Percentiles rank a stretch among this genome's conserved stretches.
phyloP scores from a whole-genome alignment of 2,797 vertebrate species.

The Gymnothorax javanicus region DNA sequence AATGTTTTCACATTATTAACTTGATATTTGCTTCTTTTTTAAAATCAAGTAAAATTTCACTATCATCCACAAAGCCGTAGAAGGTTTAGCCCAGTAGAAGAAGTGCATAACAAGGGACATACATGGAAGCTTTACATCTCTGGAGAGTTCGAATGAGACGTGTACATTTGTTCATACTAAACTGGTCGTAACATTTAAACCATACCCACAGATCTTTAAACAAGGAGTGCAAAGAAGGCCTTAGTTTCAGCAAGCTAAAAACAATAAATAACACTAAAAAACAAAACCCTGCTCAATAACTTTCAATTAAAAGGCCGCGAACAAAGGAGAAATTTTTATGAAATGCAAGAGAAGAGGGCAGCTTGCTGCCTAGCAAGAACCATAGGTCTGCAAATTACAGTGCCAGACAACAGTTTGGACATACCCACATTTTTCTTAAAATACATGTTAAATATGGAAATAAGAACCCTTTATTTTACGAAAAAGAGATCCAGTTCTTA shows the following conservation, averaged over 20 bases:
- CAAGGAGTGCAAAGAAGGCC: slow-evolving; percentile 11
- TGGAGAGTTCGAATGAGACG: neutral
- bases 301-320: neutral
- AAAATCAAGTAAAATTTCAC: neutral
- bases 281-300: neutral
- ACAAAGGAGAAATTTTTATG: neutral
- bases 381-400: neutral
- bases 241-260: slow-evolving; percentile 5
- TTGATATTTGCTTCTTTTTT: neutral
- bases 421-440: too few relatives aligned
- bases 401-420: too few relatives aligned
- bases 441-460: too few relatives aligned
- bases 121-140: neutral
- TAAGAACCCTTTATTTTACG: too few relatives aligned
- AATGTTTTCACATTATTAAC: neutral
- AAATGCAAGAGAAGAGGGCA: neutral
- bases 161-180: neutral
- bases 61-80: neutral
- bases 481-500: too few relatives aligned
- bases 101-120: neutral
- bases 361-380: neutral
- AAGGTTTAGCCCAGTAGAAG: neutral
- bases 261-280: slow-evolving; percentile 7
- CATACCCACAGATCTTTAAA: neutral
- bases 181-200: neutral